A percentile compares a stretch with the other conserved stretches of the same genome.
Conservation (phyloP, 2,888 invertebrate genomes). For the Ceratothoa steindachneri region DNA sequence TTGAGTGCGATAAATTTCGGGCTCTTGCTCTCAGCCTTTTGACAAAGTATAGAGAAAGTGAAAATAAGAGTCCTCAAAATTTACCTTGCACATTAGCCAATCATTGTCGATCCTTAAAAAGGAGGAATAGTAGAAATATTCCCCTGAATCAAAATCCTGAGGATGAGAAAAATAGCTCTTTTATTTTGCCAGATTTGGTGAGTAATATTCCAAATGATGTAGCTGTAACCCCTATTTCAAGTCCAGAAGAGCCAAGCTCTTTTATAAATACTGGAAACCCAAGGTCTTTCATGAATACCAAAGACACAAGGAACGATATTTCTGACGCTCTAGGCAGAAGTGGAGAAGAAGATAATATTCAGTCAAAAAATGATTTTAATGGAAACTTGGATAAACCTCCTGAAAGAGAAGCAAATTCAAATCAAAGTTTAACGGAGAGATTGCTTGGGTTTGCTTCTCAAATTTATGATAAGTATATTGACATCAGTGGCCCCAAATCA, state of each 20-base stretch:
- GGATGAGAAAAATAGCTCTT: background rate
- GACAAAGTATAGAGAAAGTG: background rate
- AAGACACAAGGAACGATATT: no score
- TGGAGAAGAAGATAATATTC: background rate
- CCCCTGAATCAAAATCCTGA: background rate
- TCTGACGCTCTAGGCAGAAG: no score
- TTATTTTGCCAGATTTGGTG: conserved; percentile 34
- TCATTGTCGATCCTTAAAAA: background rate
- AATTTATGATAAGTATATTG: background rate
- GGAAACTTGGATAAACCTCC: background rate
- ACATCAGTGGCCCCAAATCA: background rate
- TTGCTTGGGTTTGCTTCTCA: background rate
- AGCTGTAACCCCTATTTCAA: conserved; percentile 30
- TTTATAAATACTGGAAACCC: background rate
- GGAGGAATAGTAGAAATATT: background rate
- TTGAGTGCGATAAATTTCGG: conserved; percentile 55
- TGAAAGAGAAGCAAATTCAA: background rate
- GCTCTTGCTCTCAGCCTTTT: conserved; percentile 40
- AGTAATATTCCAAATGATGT: conserved; percentile 30
- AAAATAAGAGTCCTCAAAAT: background rate
- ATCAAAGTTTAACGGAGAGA: background rate
- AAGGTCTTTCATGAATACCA: background rate
- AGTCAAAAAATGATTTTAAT: background rate
- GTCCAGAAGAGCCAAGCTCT: conserved; percentile 18
- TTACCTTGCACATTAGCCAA: background rate